phyloP scores from a whole-genome alignment of 2,113 vertebrate genomes.

The Tragulus kanchil region DNA sequence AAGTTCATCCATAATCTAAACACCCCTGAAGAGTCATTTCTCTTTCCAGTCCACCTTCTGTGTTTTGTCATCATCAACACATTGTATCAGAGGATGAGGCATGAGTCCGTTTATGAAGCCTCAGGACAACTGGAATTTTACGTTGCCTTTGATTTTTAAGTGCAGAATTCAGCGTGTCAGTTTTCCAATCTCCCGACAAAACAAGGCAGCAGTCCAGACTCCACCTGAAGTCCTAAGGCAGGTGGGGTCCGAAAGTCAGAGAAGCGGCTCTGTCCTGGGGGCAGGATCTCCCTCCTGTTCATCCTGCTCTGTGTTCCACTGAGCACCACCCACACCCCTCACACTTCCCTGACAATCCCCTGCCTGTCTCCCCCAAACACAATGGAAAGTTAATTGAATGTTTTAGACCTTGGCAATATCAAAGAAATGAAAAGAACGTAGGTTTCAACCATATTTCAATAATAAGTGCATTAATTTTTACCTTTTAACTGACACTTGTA shows the following conservation, averaged over 20 bases:
- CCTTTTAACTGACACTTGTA: constrained; percentile 92
- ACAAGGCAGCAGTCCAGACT: rapidly evolving
- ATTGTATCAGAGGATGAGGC: rapidly evolving
- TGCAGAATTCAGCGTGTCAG: rapidly evolving
- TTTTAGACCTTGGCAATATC: constrained; percentile 90
- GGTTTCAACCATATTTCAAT: constrained; percentile 91
- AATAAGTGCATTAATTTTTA: constrained; percentile 92
- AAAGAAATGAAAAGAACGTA: constrained; percentile 91
- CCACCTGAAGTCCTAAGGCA: background rate
- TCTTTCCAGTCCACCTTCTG: background rate
- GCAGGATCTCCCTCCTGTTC: background rate
- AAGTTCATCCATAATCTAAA: background rate
- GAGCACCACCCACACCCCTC: constrained; percentile 81
- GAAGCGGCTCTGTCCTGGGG: background rate
- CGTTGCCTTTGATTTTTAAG: background rate
- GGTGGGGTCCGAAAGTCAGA: background rate
- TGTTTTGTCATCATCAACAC: rapidly evolving
- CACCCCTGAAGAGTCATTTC: background rate
- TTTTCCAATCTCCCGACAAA: background rate
- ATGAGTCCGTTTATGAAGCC: background rate
- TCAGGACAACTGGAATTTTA: rapidly evolving
- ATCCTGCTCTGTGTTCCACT: constrained; percentile 58
- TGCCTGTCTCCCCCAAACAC: constrained; percentile 86
- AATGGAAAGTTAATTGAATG: constrained; percentile 92
- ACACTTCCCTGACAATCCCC: constrained; percentile 84